Conservation (phyloP, 2,797 vertebrate species). For the Chrysolophus pictus region DNA sequence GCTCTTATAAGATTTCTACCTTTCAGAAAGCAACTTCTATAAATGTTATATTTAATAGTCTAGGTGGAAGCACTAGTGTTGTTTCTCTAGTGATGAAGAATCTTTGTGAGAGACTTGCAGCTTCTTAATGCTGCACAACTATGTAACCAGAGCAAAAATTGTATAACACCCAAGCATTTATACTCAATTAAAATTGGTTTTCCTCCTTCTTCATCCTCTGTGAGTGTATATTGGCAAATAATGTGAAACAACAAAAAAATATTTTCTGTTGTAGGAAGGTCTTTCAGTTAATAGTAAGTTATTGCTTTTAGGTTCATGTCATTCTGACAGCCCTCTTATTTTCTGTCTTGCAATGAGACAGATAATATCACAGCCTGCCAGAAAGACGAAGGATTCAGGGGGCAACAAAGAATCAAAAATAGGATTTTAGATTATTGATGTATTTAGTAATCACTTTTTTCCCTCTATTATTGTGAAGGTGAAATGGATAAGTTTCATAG, state of each 20-base stretch:
- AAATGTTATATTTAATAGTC: accelerated
- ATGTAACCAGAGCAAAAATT: neutral
- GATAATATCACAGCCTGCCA: conserved; percentile 66
- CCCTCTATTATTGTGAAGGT: conserved; percentile 15
- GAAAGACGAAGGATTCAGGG: conserved; percentile 41
- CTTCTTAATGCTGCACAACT: accelerated
- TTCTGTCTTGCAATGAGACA: conserved; percentile 43
- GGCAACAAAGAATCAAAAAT: conserved; percentile 16
- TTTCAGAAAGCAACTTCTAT: neutral
- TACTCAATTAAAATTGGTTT: neutral
- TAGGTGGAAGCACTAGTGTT: neutral
- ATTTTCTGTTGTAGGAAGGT: conserved; percentile 8
- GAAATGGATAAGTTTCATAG: conserved; percentile 10
- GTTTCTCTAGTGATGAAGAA: neutral
- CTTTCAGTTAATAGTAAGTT: conserved; percentile 31
- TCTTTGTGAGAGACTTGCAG: accelerated
- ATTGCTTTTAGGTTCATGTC: conserved; percentile 36
- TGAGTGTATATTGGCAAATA: neutral
- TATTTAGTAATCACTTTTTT: neutral
- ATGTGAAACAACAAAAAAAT: conserved; percentile 5
- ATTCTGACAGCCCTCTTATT: conserved; percentile 66
- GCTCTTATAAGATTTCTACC: neutral
- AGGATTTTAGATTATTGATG: conserved; percentile 33
- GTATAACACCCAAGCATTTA: neutral
- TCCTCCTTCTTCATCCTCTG: neutral